phyloP scores from a whole-genome alignment of 2,888 invertebrate species.

The Cephus rjabovi region DNA sequence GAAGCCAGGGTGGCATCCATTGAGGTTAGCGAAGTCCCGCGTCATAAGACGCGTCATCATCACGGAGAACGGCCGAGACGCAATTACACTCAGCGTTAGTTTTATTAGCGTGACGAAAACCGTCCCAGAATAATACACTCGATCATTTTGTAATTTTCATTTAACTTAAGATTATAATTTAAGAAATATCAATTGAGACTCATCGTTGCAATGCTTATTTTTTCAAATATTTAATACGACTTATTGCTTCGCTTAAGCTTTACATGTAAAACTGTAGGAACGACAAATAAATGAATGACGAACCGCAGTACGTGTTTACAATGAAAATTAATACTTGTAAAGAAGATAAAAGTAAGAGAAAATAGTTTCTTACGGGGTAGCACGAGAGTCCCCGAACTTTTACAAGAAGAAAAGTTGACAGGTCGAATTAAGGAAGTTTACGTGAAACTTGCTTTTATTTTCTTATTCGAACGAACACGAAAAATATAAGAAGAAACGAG shows the following conservation, averaged over 20 bases:
- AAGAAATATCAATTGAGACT: neutral
- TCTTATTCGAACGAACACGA: neutral
- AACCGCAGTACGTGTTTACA: neutral
- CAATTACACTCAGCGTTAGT: neutral
- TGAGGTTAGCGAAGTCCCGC: conserved; percentile 48
- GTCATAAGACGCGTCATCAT: conserved; percentile 52
- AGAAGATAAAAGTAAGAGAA: neutral
- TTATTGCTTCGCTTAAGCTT: neutral
- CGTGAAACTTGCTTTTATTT: neutral
- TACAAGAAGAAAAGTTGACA: neutral
- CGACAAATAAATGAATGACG: neutral
- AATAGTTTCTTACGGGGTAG: neutral
- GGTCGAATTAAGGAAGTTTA: neutral
- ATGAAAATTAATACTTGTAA: neutral
- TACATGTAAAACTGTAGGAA: neutral
- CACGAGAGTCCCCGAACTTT: neutral
- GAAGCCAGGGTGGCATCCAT: conserved; percentile 48
- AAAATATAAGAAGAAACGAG: neutral
- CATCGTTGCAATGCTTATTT: neutral
- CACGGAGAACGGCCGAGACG: conserved; percentile 36
- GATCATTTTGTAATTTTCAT: neutral
- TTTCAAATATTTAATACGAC: neutral
- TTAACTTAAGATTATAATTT: neutral
- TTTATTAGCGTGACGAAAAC: neutral
- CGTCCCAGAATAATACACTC: neutral